Base-by-base conservation (phyloP, 1,140 invertebrate species). In the Conus betulinus region DNA sequence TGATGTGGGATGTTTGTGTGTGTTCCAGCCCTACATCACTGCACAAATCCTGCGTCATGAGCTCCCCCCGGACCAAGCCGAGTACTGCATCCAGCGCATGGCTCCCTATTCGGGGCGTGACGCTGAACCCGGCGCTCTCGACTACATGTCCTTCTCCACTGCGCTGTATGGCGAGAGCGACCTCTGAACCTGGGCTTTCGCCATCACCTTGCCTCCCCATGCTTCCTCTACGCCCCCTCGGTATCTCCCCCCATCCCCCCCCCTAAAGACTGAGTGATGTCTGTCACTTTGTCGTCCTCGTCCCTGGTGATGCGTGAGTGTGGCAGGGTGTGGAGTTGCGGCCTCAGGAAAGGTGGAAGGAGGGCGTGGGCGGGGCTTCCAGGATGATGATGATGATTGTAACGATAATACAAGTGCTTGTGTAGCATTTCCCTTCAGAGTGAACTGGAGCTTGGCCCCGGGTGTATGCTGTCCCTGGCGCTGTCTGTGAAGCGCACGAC, bases 81-180 rank as follows among this genome's bases (percentile, higher is more conserved):
- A 99, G 96, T 99, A 99, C 96, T 99, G 99, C 96, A 99, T 99
- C 94, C 97, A 98, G 95, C 97, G 99, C 95, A 99, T 99, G 99
- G 97, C 98, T 92, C 98, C 98, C 52, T 99, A 97, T 96, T 90
- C 92, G 74, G 95, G 94, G 51, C 90, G 91, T 27, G 95, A 94
- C 90, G 94, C 93, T 13, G 92, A 93, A 13, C 93, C 98, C 84
- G 98, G 98, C 92, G 98, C 99, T 84, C 97, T 99, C 81, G 99
- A 99, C 95, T 99, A 99, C 96, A 99, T 98, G 97, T 99, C 98
- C 91, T 99, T 99, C 97, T 99, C 98, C 91, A 99, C 99, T 91
- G 98, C 98, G 90, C 97, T 99, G 84, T 99, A 99, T 95, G 99
- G 99, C 91, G 98, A 99, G 96, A 99, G 98, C 94, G 99, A 99